Percentiles rank a stretch among this genome's conserved stretches.
These are phyloP conservation scores for Drosophila navojoa DNA, from an alignment of 1,140 invertebrate species.

Conservation along the genomic window DNA sequence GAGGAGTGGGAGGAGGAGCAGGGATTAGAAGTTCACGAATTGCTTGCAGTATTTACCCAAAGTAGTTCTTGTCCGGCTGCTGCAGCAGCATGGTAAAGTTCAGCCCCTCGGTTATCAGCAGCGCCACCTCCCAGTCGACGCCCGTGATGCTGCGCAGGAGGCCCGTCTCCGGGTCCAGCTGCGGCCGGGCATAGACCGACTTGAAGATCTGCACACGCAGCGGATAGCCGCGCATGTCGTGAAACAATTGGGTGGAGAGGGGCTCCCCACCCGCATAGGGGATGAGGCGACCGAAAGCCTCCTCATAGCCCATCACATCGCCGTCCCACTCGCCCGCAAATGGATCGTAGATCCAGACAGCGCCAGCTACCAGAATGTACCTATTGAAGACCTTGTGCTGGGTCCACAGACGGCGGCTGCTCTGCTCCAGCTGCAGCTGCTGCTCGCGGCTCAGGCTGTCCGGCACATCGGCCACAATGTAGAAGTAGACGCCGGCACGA, in stretches of 20 bases:
- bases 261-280: slow-evolving; percentile 44
- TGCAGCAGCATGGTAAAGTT: slow-evolving; percentile 75
- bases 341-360: slow-evolving; percentile 65
- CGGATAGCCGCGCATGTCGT: slow-evolving; percentile 69
- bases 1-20: background rate
- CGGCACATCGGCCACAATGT: slow-evolving; percentile 43
- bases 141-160: slow-evolving; percentile 49
- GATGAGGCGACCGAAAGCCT: slow-evolving; percentile 53
- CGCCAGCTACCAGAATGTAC: slow-evolving; percentile 36
- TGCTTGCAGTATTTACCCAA: slow-evolving; percentile 48
- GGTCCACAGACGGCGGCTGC: slow-evolving; percentile 51
- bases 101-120: slow-evolving; percentile 52
- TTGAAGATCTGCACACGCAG: slow-evolving; percentile 72
- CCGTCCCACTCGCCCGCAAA: slow-evolving; percentile 34
- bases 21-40: background rate
- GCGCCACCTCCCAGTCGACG: slow-evolving; percentile 66
- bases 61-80: slow-evolving; percentile 73
- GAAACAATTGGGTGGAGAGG: slow-evolving; percentile 46
- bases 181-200: slow-evolving; percentile 63
- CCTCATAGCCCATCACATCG: background rate
- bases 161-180: slow-evolving; percentile 41
- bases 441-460: slow-evolving; percentile 25
- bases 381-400: slow-evolving; percentile 57
- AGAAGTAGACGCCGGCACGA: slow-evolving; percentile 47
- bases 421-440: slow-evolving; percentile 37